A percentile compares a stretch with the other conserved stretches of the same genome.
Conservation (phyloP, 2,113 vertebrate species). For the Raja brachyura region DNA sequence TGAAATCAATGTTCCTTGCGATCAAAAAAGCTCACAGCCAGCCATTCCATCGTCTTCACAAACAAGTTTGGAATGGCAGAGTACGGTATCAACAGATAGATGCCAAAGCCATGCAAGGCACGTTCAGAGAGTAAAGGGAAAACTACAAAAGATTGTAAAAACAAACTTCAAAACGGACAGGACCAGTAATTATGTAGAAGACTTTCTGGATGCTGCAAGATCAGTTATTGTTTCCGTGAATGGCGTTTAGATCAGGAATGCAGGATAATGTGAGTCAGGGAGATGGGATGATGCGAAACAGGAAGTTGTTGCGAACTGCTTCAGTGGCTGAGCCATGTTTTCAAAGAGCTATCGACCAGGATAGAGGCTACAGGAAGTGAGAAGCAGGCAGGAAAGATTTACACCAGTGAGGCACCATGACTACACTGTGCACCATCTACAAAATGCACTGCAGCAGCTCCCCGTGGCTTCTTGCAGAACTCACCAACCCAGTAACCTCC, state of each 20-base stretch:
- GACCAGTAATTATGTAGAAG: neutral
- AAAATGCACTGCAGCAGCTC: too few species aligned
- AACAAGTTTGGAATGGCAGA: neutral
- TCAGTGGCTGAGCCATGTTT: neutral
- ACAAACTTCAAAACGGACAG: neutral
- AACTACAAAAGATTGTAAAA: neutral
- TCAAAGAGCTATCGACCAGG: neutral
- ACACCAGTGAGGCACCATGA: too few species aligned
- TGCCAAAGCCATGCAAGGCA: neutral
- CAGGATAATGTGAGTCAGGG: neutral
- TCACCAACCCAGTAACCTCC: too few species aligned
- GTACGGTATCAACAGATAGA: neutral
- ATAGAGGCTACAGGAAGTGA: neutral
- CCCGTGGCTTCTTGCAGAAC: too few species aligned
- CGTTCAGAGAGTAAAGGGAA: neutral
- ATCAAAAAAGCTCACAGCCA: too few species aligned
- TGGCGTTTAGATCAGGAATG: neutral
- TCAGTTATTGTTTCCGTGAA: neutral
- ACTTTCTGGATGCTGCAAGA: neutral
- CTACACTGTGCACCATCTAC: too few species aligned
- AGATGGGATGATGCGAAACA: neutral
- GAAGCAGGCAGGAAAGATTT: neutral
- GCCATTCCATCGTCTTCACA: neutral
- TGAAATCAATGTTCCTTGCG: too few species aligned
- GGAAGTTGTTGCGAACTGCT: neutral